Percentiles rank a stretch among this genome's conserved stretches.
Evolutionary conservation across 2,888 invertebrate species (phyloP).

Genomic region (Orthosia gracilis): DNA sequence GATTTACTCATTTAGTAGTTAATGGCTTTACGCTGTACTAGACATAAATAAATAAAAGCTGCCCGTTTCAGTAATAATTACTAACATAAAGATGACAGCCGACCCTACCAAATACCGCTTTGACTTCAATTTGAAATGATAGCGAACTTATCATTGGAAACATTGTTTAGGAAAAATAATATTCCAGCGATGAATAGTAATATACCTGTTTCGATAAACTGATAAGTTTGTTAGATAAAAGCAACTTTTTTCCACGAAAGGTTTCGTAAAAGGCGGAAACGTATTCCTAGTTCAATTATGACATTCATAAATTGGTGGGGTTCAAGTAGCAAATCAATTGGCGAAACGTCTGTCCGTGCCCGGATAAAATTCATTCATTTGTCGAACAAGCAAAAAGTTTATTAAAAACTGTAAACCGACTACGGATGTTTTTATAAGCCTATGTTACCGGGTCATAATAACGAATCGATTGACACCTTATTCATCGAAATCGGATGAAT

Average conservation of each 20-base stretch:
- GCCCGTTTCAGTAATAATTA: not conserved
- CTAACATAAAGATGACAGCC: not conserved
- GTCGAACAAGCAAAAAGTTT: too few relatives aligned
- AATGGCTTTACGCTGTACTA: constrained; percentile 2
- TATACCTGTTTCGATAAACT: not conserved
- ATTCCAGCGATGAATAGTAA: not conserved
- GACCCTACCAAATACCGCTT: not conserved
- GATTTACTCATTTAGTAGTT: not conserved
- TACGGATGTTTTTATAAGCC: too few relatives aligned
- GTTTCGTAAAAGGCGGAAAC: not conserved
- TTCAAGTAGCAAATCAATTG: not conserved
- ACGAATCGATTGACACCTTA: too few relatives aligned
- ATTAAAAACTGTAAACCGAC: too few relatives aligned
- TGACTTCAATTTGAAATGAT: not conserved
- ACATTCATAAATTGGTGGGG: not conserved
- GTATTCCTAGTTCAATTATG: not conserved
- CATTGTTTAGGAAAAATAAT: not conserved
- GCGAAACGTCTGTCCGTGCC: too few relatives aligned
- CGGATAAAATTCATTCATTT: not conserved
- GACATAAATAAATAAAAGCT: not conserved
- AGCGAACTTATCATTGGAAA: not conserved
- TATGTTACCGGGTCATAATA: too few relatives aligned
- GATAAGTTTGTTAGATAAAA: not conserved
- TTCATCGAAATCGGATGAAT: too few relatives aligned
- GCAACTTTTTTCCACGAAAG: not conserved